Evolutionary conservation across 1,140 invertebrate species (phyloP).

Genomic region (Oscheius sp.): DNA sequence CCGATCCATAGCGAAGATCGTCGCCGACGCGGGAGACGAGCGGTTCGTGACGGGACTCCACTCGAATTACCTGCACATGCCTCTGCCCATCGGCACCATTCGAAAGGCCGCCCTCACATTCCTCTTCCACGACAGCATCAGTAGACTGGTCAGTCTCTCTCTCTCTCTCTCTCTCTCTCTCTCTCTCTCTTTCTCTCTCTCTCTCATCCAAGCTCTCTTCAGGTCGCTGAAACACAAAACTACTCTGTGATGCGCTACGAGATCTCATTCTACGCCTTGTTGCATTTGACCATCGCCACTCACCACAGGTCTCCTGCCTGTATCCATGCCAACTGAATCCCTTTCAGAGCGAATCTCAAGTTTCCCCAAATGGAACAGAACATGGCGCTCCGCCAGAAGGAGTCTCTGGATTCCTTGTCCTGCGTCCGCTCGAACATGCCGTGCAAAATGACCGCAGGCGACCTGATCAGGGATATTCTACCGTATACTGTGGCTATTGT

Average conservation of each 20-base stretch:
- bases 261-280: conserved; percentile 19
- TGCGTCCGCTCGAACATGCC: background rate
- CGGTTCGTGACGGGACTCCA: conserved; percentile 30
- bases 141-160: conserved; percentile 9
- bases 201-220: background rate
- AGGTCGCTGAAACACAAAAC: conserved; percentile 28
- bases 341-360: conserved; percentile 12
- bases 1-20: background rate
- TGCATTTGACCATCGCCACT: conserved; percentile 35
- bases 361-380: conserved; percentile 30
- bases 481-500: conserved; percentile 18
- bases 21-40: conserved; percentile 1
- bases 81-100: conserved; percentile 19
- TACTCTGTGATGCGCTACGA: conserved; percentile 33
- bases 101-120: conserved; percentile 9
- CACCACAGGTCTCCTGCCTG: conserved; percentile 25
- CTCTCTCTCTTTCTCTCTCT: background rate
- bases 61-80: conserved; percentile 18
- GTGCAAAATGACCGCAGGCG: conserved; percentile 6
- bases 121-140: conserved; percentile 25
- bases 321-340: background rate
- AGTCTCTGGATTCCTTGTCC: conserved; percentile 21
- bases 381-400: conserved; percentile 6
- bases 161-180: background rate
- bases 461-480: conserved; percentile 21